Percentiles rank a stretch among this genome's conserved stretches.
These are phyloP conservation scores for Diarsia brunnea DNA, from an alignment of 2,888 invertebrate species.

Conservation along the genomic window DNA sequence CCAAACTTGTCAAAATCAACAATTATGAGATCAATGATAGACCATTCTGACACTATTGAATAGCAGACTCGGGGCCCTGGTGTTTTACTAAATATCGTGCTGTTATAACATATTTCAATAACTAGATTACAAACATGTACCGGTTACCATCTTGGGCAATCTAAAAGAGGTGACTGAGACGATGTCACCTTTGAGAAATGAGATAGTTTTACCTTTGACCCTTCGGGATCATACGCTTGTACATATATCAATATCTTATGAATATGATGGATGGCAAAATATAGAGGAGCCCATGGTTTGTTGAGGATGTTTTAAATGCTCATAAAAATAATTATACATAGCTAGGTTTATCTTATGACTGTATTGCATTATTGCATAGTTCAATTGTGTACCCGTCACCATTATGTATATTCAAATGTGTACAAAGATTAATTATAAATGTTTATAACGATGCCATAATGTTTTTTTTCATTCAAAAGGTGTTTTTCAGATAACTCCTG, in stretches of 20 bases:
- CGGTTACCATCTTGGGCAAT: not conserved
- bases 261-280: not conserved
- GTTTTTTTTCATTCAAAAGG: not conserved
- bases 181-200: not conserved
- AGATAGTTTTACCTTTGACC: slow-evolving; percentile 7
- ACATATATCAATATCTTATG: not conserved
- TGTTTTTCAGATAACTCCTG: no score
- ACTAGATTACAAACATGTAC: not conserved
- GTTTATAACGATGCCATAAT: not conserved
- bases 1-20: no score
- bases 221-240: not conserved
- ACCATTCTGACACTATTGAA: no score
- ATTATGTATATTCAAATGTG: not conserved
- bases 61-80: no score
- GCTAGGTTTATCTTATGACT: not conserved
- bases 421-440: no score
- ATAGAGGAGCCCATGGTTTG: not conserved
- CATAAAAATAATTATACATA: not conserved
- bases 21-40: no score
- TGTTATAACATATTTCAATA: not conserved
- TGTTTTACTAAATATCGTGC: not conserved
- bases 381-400: no score
- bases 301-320: not conserved
- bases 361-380: not conserved
- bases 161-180: not conserved